Base-by-base conservation (phyloP, 2,113 vertebrate genomes). In the Pedetes capensis region DNA sequence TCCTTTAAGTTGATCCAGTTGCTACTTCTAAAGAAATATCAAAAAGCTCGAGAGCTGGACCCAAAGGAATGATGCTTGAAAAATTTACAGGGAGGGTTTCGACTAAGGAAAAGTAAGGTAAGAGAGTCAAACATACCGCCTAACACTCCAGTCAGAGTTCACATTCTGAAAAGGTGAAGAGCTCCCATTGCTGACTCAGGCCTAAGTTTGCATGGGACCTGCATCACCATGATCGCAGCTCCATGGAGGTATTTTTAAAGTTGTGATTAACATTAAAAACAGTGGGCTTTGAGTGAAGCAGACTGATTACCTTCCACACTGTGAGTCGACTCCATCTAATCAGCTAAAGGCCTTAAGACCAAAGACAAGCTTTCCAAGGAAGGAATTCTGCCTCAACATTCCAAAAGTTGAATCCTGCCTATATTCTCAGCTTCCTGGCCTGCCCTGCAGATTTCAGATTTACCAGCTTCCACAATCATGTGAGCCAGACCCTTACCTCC, bases 21-120 rank as follows among this genome's bases (percentile, higher is more conserved):
- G 66, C 34, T 85, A 75, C 34, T 80, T 94, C 64, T 90, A 80
- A 95, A 96, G 59, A 91, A 84, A 76, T 66, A 95, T 47, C 64
- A 63, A 20, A 61, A 72, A 71, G 66, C 16, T 80, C 11, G 64
- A 14, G 39, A 79, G 10, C 16, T 72, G 39, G 20, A 93, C 32
- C 64, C 85, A 51, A 95, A 84, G 25, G 29, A 80, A 23, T 42
- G 64, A 22, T 75, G 42, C 14, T 6, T 51, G 59, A 71, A 86
- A 87, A 74, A 0, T 49, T 34, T 80, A 69, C 63, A 89, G 86
- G 44, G 32, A 93, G 42, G 47, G 42, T 14, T 49, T 85, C 44
- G 74, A 64, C 37, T 25, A 88, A 88, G 39, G 34, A 71, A 66
- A 92, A 74, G 39, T 47, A 44, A 87, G 34, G 32, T 29, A 32